These are phyloP conservation scores for Lithophane leautieri DNA, from an alignment of 2,888 invertebrate genomes.

Conservation along the genomic window DNA sequence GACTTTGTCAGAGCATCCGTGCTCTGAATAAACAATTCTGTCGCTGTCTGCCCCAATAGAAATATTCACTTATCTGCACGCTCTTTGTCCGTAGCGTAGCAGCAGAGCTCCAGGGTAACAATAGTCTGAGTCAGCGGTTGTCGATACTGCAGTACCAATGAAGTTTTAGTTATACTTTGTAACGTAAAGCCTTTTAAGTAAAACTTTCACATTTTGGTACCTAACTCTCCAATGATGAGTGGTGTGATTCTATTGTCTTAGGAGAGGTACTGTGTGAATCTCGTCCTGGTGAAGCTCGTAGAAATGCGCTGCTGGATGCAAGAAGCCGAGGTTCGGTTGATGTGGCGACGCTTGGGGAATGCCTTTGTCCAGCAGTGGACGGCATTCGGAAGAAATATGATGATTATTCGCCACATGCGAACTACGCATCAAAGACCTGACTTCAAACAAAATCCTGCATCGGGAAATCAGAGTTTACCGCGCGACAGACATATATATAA, in stretches of 20 bases:
- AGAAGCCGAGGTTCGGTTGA: not conserved
- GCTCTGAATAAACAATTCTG: slow-evolving; percentile 76
- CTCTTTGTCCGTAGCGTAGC: slow-evolving; percentile 52
- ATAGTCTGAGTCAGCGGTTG: slow-evolving; percentile 28
- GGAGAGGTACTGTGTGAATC: not conserved
- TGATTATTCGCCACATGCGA: not conserved
- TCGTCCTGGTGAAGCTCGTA: not conserved
- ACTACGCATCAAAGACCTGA: no score
- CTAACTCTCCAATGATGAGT: not conserved
- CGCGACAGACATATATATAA: no score
- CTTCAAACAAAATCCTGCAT: no score
- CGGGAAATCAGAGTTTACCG: no score
- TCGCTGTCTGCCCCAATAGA: slow-evolving; percentile 68
- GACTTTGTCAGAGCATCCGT: slow-evolving; percentile 75
- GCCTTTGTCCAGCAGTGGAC: not conserved
- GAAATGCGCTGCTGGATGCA: not conserved
- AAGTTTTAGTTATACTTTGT: not conserved
- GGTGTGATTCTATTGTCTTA: not conserved
- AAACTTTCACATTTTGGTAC: not conserved
- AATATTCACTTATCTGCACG: slow-evolving; percentile 73
- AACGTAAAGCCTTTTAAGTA: not conserved
- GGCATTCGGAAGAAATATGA: not conserved
- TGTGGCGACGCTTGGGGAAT: no score
- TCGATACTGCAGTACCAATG: slow-evolving; percentile 23
- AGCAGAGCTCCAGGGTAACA: slow-evolving; percentile 55